phyloP scores from a whole-genome alignment of 2,797 vertebrate species.

The Parauchenoglanis ngamensis region DNA sequence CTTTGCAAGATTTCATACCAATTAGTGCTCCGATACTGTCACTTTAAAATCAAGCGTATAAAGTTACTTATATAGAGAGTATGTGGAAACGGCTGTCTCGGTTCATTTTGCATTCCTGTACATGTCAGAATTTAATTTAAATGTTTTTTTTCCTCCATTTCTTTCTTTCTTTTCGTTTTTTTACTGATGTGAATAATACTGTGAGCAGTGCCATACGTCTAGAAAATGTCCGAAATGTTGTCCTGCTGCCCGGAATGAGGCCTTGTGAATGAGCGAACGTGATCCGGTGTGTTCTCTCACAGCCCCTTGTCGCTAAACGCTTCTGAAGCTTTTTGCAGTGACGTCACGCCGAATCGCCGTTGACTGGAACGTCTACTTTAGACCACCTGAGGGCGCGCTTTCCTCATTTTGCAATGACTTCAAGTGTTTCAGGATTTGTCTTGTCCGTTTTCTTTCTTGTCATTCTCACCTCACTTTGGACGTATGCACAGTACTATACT shows the following conservation, averaged over 20 bases:
- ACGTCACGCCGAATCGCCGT: not conserved
- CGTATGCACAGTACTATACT: conserved; percentile 73
- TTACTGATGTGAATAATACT: conserved; percentile 75
- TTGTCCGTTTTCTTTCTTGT: conserved; percentile 64
- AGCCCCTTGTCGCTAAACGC: not conserved
- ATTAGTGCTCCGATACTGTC: conserved; percentile 80
- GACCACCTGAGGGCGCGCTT: conserved; percentile 55
- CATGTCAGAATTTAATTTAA: conserved; percentile 61
- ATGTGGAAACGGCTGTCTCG: conserved; percentile 62
- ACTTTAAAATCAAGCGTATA: conserved; percentile 77
- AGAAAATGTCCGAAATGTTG: conserved; percentile 61
- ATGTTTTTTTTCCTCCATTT: conserved; percentile 45
- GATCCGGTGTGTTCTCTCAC: not conserved
- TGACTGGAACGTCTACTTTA: conserved; percentile 24
- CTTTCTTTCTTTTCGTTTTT: conserved; percentile 63
- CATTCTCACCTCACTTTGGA: conserved; percentile 73
- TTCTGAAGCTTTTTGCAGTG: conserved; percentile 15
- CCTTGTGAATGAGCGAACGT: conserved; percentile 61
- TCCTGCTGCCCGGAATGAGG: conserved; percentile 64
- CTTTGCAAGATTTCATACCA: conserved; percentile 61
- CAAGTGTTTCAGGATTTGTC: conserved; percentile 35
- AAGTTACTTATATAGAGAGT: conserved; percentile 65
- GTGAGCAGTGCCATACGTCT: conserved; percentile 79
- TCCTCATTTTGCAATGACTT: conserved; percentile 48
- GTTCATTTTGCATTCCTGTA: conserved; percentile 78